A percentile compares a stretch with the other conserved stretches of the same genome.
phyloP scores from a whole-genome alignment of 2,113 vertebrate species.

The Osmerus eperlanus region DNA sequence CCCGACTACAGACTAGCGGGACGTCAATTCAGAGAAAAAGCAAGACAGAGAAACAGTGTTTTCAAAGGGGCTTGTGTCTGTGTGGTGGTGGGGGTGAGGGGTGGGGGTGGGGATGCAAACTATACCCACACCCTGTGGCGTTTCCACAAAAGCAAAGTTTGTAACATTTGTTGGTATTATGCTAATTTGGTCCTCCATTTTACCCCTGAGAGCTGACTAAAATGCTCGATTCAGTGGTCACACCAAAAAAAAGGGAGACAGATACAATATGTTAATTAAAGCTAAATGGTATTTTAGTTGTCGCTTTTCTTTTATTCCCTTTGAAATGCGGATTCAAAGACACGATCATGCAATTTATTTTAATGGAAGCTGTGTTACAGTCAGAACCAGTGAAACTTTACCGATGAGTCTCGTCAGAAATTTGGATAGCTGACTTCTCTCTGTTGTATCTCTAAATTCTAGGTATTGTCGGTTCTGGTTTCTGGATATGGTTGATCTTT shows the following conservation, averaged over 20 bases:
- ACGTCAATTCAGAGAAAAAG: not conserved
- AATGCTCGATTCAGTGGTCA: constrained; percentile 45
- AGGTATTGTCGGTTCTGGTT: too few relatives aligned
- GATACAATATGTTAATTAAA: constrained; percentile 40
- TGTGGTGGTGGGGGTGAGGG: constrained; percentile 2
- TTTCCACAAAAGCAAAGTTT: constrained; percentile 15
- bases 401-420: too few relatives aligned
- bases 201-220: constrained; percentile 31
- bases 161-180: not conserved
- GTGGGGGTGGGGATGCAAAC: too few relatives aligned
- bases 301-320: constrained; percentile 48
- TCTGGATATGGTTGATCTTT: too few relatives aligned
- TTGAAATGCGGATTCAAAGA: constrained; percentile 40
- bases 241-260: constrained; percentile 35
- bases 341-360: constrained; percentile 11
- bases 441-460: too few relatives aligned
- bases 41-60: too few relatives aligned
- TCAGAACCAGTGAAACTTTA: not conserved
- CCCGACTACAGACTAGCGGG: not conserved
- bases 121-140: constrained; percentile 34
- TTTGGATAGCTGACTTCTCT: too few relatives aligned
- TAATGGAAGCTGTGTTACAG: constrained; percentile 7
- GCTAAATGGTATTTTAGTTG: constrained; percentile 42
- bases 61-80: not conserved
- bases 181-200: constrained; percentile 48